Evolutionary conservation across 2,113 vertebrate species (phyloP).

Genomic region (Nannobrachium achirus): DNA sequence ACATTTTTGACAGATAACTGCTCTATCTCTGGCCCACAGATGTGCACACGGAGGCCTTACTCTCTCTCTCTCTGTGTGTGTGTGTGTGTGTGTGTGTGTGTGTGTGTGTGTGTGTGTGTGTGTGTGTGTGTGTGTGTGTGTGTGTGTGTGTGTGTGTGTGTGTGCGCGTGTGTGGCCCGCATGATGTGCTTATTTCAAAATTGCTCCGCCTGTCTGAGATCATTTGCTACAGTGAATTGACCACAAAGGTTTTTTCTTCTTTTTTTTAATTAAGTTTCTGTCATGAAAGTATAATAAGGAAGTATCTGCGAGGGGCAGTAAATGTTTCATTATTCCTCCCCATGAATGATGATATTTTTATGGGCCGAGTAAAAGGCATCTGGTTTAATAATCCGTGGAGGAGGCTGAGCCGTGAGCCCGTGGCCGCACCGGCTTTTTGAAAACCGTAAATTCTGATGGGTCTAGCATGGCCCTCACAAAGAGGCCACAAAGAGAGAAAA

Average conservation of each 20-base stretch:
- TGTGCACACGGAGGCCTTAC: constrained; percentile 43
- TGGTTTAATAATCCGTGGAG: constrained; percentile 59
- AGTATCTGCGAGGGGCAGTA: constrained; percentile 30
- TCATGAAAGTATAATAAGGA: constrained; percentile 34
- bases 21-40: constrained; percentile 64
- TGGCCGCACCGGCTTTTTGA: constrained; percentile 42
- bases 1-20: constrained; percentile 56
- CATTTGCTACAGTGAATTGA: constrained; percentile 47
- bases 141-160: constrained; percentile 8
- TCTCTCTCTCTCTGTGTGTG: constrained; percentile 8
- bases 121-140: not conserved
- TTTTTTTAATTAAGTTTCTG: constrained; percentile 47
- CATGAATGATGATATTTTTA: constrained; percentile 57
- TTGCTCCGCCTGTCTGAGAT: constrained; percentile 24
- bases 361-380: constrained; percentile 45
- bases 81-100: constrained; percentile 13
- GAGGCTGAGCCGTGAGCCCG: too few relatives aligned
- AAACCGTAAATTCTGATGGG: constrained; percentile 33
- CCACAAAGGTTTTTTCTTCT: constrained; percentile 38
- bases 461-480: not conserved
- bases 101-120: not conserved
- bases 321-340: constrained; percentile 63
- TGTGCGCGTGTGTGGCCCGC: not conserved
- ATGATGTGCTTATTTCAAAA: constrained; percentile 28
- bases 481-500: too few relatives aligned